Evolutionary conservation across 1,140 invertebrate genomes (phyloP), one percentile per base, ranked within the genome.

Genomic region (Caenorhabditis tropicalis): DNA sequence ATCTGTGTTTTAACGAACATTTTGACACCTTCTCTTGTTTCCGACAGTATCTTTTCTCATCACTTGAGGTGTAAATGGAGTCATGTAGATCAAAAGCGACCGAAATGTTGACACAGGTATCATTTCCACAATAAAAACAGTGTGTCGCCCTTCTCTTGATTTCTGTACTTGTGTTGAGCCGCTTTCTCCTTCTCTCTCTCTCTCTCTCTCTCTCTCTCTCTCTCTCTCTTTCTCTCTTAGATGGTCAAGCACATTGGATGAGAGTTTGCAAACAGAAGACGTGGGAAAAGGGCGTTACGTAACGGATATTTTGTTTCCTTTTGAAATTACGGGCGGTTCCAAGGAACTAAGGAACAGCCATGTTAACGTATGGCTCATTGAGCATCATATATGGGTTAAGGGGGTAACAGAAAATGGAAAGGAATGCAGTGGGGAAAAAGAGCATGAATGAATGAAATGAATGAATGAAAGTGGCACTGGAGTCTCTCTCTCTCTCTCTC

Each of bases 121-220:
- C 65, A 46, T 43, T 74, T 74, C 36, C 33, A 74, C 36, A 74
- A 74, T 43, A 74, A 74, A n/a, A 74, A 74, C 65, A 74, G n/a
- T 74, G 65, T 43, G 65, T 43, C 65, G 65, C 36, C n/a, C 65
- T 74, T 15, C 29, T 19, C 29, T 10, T 74, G 36, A 36, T 74
- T 74, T 74, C 43, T 29, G 65, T 27, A 10, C 24, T 10, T 7
- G 10, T 7, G 31, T 36, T 12, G 60, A 70, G 31, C 31, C 33
- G 60, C 29, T n/a, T n/a, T n/a, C n/a, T n/a, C n/a, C n/a, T n/a
- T n/a, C n/a, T n/a, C n/a, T n/a, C n/a, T n/a, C n/a, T n/a, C n/a
- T n/a, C n/a, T n/a, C n/a, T n/a, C n/a, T n/a, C n/a, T n/a, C n/a
- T n/a, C n/a, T n/a, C n/a, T n/a, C n/a, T n/a, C n/a, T n/a, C n/a